A percentile compares a stretch with the other conserved stretches of the same genome.
Evolutionary conservation across 1,140 invertebrate genomes (phyloP).

Genomic region (Penaeus indicus): DNA sequence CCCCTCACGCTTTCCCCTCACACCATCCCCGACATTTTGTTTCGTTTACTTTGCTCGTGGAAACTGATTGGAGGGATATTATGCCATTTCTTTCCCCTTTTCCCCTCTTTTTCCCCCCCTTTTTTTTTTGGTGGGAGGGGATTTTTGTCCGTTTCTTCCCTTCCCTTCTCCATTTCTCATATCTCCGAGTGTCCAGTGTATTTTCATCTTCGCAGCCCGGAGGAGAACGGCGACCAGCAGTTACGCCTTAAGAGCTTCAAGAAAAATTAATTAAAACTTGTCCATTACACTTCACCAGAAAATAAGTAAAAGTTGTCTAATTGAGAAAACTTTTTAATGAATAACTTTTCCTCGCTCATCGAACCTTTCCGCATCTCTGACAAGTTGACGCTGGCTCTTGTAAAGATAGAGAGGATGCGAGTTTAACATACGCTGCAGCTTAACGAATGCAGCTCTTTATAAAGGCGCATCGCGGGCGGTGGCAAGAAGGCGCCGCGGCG

Average conservation of each 20-base stretch:
- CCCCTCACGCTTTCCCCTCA: too few species aligned
- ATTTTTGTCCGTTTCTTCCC: not conserved
- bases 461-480: too few species aligned
- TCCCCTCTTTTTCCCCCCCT: too few species aligned
- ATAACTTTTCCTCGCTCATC: constrained; percentile 57
- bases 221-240: not conserved
- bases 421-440: too few species aligned
- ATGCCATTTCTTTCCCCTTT: too few species aligned
- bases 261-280: constrained; percentile 63
- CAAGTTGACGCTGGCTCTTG: constrained; percentile 48
- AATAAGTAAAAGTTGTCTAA: constrained; percentile 63
- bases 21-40: too few species aligned
- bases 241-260: constrained; percentile 38
- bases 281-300: constrained; percentile 60
- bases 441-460: too few species aligned
- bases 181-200: constrained; percentile 19
- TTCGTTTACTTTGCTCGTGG: too few species aligned
- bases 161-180: constrained; percentile 44
- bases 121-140: too few species aligned
- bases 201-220: constrained; percentile 21
- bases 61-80: too few species aligned
- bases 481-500: too few species aligned
- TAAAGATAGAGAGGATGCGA: too few species aligned
- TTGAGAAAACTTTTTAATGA: constrained; percentile 63
- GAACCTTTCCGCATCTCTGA: constrained; percentile 59